Base-by-base conservation (phyloP, 1,140 invertebrate species). In the Cataglyphis hispanica region DNA sequence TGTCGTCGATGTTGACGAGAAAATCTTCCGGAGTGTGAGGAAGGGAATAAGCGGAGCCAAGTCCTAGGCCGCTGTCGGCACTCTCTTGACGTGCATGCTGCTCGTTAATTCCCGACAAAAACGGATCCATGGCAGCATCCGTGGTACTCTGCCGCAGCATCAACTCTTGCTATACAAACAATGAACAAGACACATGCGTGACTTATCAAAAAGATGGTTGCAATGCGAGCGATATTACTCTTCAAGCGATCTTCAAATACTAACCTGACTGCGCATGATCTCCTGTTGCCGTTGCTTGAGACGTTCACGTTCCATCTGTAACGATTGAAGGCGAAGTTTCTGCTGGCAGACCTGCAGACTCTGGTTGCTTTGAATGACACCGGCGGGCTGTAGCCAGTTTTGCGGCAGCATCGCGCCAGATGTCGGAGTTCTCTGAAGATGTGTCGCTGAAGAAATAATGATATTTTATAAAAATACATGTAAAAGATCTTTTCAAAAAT, bases 11-110 rank as follows among this genome's bases (percentile, higher is more conserved):
- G 91, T 97, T 97, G 58, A 96, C 96, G 70, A 99, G 96, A 95
- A 98, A 98, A 95, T 98, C 98, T 95, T 99, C 98, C 19, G 98
- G 98, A 74, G 98, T 98, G 93, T 98, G 97, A 67, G 98, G 98
- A 94, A 98, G 96, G 53, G 98, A 98, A 94, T 98, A 99, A 63
- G 97, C 98, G 43, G 96, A 97, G 2, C 97, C 97, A 95, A 99
- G 96, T 90, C 98, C 98, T 46, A 99, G 95, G 60, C 98, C 98
- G 94, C 98, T 98, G 94, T 99, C 98, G 27, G 97, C 98, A 22
- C 98, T 98, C 94, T 99, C 98, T 94, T 99, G 98, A 80, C 98
- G 96, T 74, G 98, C 97, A 94, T 99, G 98, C 66, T 95, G 94
- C 91, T 98, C 98, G 70, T 96, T 97, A 67, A 97, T 96, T 40